These are phyloP conservation scores for Caenorhabditis sp. DNA, from an alignment of 2,888 invertebrate species.

Conservation along the genomic window DNA sequence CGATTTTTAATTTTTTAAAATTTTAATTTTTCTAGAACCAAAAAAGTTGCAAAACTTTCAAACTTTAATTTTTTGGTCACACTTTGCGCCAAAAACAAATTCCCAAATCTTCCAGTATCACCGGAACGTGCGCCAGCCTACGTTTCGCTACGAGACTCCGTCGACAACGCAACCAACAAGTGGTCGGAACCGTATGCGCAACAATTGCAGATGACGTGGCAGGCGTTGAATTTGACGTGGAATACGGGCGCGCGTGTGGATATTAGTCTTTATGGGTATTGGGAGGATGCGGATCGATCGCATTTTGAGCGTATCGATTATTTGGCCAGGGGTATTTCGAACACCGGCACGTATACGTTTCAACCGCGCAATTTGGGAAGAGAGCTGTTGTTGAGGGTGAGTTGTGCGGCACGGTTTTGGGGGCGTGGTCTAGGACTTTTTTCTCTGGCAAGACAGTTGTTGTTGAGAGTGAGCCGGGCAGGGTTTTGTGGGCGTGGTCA, in stretches of 20 bases:
- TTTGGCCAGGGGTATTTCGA: slow-evolving; percentile 54
- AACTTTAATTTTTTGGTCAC: too few species aligned
- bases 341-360: slow-evolving; percentile 58
- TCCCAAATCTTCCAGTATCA: too few species aligned
- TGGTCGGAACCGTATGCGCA: slow-evolving; percentile 59
- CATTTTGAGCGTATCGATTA: slow-evolving; percentile 55
- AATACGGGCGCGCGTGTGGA: slow-evolving; percentile 65
- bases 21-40: too few species aligned
- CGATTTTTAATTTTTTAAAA: too few species aligned
- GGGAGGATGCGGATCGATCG: slow-evolving; percentile 65
- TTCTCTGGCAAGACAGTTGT: too few species aligned
- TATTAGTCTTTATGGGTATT: slow-evolving; percentile 67
- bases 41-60: neutral
- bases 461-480: too few species aligned
- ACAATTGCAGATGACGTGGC: slow-evolving; percentile 55
- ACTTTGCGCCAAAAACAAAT: too few species aligned
- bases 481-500: too few species aligned
- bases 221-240: slow-evolving; percentile 62
- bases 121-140: slow-evolving; percentile 52
- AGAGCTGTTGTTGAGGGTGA: slow-evolving; percentile 40
- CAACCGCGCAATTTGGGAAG: slow-evolving; percentile 49
- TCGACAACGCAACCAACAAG: slow-evolving; percentile 53
- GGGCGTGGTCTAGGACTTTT: too few species aligned
- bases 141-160: slow-evolving; percentile 56
- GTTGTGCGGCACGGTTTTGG: too few species aligned